Evolutionary conservation across 2,888 invertebrate genomes (phyloP).

Genomic region (Callyntrura guangdongensis): DNA sequence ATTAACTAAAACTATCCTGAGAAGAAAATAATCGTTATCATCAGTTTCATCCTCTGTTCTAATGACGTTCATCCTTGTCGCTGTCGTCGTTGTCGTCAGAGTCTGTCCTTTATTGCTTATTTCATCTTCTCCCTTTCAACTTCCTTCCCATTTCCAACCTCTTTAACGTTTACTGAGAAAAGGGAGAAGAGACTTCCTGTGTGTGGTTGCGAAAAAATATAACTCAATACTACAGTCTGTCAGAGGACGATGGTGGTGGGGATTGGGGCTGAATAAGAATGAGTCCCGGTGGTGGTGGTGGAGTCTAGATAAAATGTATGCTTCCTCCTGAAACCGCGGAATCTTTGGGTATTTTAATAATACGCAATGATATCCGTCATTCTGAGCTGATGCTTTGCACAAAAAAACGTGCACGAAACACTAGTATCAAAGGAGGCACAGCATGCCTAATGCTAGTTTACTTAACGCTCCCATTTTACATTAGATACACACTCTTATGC

Average conservation of each 20-base stretch:
- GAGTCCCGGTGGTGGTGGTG: background rate
- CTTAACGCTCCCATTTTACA: background rate
- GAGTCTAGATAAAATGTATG: background rate
- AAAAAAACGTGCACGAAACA: background rate
- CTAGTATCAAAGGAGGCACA: background rate
- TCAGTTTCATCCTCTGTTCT: background rate
- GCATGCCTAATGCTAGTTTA: no score
- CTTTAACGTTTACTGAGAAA: background rate
- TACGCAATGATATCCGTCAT: no score
- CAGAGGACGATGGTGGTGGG: background rate
- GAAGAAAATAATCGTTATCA: conserved; percentile 11
- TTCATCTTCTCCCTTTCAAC: conserved; percentile 12
- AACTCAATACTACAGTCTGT: no score
- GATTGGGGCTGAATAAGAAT: conserved; percentile 33
- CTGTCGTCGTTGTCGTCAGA: background rate
- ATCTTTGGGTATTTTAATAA: background rate
- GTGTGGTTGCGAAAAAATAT: background rate
- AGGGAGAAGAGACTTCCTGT: background rate
- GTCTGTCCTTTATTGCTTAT: background rate
- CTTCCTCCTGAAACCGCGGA: background rate
- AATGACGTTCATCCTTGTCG: conserved; percentile 12
- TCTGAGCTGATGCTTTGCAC: background rate
- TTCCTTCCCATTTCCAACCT: background rate
- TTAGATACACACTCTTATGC: background rate
- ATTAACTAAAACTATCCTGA: background rate